Evolutionary conservation across 2,888 invertebrate species (phyloP).

Genomic region (Ectemnius continuus): DNA sequence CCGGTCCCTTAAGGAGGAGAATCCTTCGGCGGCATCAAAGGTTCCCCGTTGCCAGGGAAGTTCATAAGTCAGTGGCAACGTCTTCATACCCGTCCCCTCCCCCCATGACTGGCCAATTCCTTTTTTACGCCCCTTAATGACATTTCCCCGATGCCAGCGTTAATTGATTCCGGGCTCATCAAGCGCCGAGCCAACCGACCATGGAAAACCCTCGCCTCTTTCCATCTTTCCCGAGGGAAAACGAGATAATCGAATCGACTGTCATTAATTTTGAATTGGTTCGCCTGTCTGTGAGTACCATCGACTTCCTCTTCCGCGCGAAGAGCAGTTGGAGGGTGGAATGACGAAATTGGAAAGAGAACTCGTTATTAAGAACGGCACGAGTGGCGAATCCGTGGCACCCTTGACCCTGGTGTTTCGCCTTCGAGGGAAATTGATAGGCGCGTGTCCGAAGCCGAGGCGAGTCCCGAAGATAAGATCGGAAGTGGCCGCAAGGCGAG

Average conservation of each 20-base stretch:
- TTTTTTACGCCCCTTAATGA: constrained; percentile 33
- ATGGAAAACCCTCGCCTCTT: too few relatives aligned
- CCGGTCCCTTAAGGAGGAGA: constrained; percentile 14
- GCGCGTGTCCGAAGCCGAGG: constrained; percentile 39
- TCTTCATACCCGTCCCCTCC: constrained; percentile 32
- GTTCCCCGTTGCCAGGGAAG: constrained; percentile 24
- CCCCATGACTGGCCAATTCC: constrained; percentile 40
- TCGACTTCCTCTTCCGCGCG: too few relatives aligned
- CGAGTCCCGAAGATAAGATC: constrained; percentile 55
- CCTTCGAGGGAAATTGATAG: constrained; percentile 61
- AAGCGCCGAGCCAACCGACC: neutral
- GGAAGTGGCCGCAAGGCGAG: constrained; percentile 55
- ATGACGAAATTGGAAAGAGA: constrained; percentile 10
- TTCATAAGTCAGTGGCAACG: constrained; percentile 35
- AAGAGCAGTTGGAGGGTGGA: neutral
- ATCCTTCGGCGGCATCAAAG: constrained; percentile 38
- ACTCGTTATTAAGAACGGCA: constrained; percentile 3
- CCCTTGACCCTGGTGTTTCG: constrained; percentile 36
- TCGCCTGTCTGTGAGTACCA: too few relatives aligned
- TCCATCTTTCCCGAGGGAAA: too few relatives aligned
- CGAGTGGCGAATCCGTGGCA: constrained; percentile 23
- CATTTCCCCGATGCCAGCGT: too few relatives aligned
- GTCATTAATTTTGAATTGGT: too few relatives aligned
- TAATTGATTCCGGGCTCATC: constrained; percentile 4
- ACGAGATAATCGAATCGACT: too few relatives aligned